Conservation (phyloP, 2,113 vertebrate species). For the Charadrius vociferus region DNA sequence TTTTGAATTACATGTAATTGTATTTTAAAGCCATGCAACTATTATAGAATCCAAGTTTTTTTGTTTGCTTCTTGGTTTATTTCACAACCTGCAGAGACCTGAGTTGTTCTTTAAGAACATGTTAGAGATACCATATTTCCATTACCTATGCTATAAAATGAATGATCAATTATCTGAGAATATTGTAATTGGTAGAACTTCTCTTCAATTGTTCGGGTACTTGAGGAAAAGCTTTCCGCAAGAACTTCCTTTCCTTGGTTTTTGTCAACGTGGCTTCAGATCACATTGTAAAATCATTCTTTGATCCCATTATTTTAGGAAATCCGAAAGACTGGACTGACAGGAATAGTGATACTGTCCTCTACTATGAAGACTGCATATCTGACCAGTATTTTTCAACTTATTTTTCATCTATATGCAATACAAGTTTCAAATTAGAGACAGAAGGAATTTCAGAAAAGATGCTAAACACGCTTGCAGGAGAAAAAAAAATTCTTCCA, state of each 20-base stretch:
- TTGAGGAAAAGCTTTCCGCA: neutral
- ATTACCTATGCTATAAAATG: neutral
- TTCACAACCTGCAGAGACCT: neutral
- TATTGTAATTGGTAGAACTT: neutral
- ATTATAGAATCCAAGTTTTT: neutral
- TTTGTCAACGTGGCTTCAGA: neutral
- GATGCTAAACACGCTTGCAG: neutral
- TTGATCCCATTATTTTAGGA: neutral
- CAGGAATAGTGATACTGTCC: neutral
- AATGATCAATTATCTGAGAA: neutral
- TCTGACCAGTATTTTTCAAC: neutral
- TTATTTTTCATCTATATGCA: neutral
- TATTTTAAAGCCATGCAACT: neutral
- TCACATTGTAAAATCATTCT: neutral
- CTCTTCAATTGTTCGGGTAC: neutral
- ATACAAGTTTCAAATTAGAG: neutral
- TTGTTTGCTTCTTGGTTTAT: neutral
- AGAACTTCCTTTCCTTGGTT: neutral
- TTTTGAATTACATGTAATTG: neutral
- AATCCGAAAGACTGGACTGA: neutral
- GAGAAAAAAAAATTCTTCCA: neutral
- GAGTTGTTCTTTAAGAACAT: neutral
- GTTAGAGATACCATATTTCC: neutral
- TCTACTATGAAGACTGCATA: neutral
- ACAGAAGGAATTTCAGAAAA: neutral